phyloP scores from a whole-genome alignment of 2,113 vertebrate genomes.

The Mola mola region DNA sequence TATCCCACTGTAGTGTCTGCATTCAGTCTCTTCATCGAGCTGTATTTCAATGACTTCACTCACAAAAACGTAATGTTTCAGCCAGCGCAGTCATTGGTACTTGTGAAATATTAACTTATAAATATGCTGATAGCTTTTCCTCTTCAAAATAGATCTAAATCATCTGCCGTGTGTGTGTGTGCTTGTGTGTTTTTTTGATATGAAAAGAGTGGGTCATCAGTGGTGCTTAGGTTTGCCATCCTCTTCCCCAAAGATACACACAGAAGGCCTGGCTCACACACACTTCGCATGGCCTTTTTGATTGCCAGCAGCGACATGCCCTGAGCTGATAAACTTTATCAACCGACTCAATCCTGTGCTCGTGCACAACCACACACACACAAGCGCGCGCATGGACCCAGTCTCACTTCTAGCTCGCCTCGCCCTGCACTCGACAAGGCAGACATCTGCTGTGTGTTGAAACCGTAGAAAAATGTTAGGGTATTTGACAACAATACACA shows the following conservation, averaged over 20 bases:
- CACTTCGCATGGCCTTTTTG: constrained; percentile 57
- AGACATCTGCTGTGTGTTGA: constrained; percentile 35
- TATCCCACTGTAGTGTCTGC: background rate
- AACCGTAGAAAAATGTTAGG: constrained; percentile 53
- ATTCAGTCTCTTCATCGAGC: constrained; percentile 23
- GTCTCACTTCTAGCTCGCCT: constrained; percentile 36
- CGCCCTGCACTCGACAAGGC: constrained; percentile 35
- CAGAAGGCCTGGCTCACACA: background rate
- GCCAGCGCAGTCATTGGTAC: constrained; percentile 20
- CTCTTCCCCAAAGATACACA: constrained; percentile 17
- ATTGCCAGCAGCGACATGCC: constrained; percentile 63
- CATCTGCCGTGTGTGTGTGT: constrained; percentile 2
- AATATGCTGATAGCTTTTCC: constrained; percentile 52
- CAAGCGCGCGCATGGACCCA: constrained; percentile 14
- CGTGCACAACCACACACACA: constrained; percentile 35
- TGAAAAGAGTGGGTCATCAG: constrained; percentile 49
- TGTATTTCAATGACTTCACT: constrained; percentile 36
- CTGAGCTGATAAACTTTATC: constrained; percentile 75
- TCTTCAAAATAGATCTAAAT: constrained; percentile 54
- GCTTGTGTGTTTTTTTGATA: constrained; percentile 15
- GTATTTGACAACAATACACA: constrained; percentile 60
- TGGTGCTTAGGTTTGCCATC: constrained; percentile 23
- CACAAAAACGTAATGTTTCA: constrained; percentile 29
- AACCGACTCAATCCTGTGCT: constrained; percentile 68
- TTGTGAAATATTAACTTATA: constrained; percentile 48